These are phyloP conservation scores for Trachymyrmex septentrionalis DNA, from an alignment of 1,140 invertebrate species.

Conservation along the genomic window DNA sequence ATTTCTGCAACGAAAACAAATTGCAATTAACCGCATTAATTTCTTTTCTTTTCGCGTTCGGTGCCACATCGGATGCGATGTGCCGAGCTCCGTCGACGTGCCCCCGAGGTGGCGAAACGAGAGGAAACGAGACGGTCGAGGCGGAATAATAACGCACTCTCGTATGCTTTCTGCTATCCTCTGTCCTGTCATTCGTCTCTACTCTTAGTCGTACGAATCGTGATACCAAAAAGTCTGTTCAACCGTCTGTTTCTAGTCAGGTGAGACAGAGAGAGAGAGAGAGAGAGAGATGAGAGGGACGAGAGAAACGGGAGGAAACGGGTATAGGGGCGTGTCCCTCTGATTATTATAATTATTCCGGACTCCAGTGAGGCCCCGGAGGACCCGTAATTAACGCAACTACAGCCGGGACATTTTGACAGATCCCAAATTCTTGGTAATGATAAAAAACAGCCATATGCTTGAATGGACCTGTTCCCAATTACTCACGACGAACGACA, in stretches of 20 bases:
- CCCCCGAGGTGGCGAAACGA: constrained; percentile 34
- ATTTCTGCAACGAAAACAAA: constrained; percentile 41
- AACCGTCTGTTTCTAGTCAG: constrained; percentile 78
- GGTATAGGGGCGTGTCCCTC: constrained; percentile 81
- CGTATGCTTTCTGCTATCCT: constrained; percentile 34
- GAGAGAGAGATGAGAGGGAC: constrained; percentile 12
- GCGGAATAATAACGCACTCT: constrained; percentile 65
- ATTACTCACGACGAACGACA: constrained; percentile 48
- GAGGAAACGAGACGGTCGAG: constrained; percentile 14
- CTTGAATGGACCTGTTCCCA: constrained; percentile 14
- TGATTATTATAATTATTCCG: constrained; percentile 87
- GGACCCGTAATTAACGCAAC: constrained; percentile 86
- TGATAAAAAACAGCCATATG: constrained; percentile 81
- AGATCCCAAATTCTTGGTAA: constrained; percentile 85
- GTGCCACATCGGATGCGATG: constrained; percentile 41
- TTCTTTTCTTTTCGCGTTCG: constrained; percentile 56
- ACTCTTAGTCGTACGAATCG: constrained; percentile 61
- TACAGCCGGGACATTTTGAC: constrained; percentile 85
- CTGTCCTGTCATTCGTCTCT: constrained; percentile 56
- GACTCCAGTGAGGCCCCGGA: constrained; percentile 65
- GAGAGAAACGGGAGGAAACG: constrained; percentile 26
- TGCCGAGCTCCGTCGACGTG: not conserved
- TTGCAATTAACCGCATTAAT: constrained; percentile 68
- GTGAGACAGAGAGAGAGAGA: constrained; percentile 21
- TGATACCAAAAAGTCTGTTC: constrained; percentile 81